Evolutionary conservation across 2,888 invertebrate species (phyloP), one percentile per base, ranked within the genome.

Genomic region (Altica lythri): DNA sequence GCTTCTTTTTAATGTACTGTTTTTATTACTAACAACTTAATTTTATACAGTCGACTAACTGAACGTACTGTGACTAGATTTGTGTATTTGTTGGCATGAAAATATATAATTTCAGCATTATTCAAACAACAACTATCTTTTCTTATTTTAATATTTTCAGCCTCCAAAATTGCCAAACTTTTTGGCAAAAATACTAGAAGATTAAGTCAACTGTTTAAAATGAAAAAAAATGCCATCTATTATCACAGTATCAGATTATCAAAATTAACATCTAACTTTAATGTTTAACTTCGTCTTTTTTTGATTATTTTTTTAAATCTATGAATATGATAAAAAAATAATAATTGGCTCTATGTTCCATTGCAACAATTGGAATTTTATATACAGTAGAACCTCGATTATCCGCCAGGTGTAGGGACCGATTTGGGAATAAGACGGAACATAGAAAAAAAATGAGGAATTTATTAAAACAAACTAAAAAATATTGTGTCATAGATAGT

Each of bases 101-200:
- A 37, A 46, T 56, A 53, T 37, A 47, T n/a, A n/a, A n/a, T 50
- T 42, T 30, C 42, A 17, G 22, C 46, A 40, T 50, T 37, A 32
- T 25, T 52, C 34, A 16, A 40, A 30, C 37, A 13, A 43, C 40
- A 57, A 55, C 58, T 52, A 55, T 50, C 47, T 53, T 57, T 45
- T 63, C 55, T 62, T 59, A 61, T 65, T 67, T 27, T 55, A 64
- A 58, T 66, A 68, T 66, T 69, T 68, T 69, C 69, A 69, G 69
- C 68, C 67, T 53, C 69, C 69, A 65, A 69, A 68, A 65, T 66
- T 69, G 64, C 65, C 69, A 64, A 68, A 68, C 55, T 69, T 69
- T 66, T 61, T 69, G 68, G 69, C 63, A 58, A 69, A 68, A 68
- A 68, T 69, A 60, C 68, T 69, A 48, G 69, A 69, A 64, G 69